Evolutionary conservation across 2,888 invertebrate species (phyloP).

Genomic region (Noctua janthina): DNA sequence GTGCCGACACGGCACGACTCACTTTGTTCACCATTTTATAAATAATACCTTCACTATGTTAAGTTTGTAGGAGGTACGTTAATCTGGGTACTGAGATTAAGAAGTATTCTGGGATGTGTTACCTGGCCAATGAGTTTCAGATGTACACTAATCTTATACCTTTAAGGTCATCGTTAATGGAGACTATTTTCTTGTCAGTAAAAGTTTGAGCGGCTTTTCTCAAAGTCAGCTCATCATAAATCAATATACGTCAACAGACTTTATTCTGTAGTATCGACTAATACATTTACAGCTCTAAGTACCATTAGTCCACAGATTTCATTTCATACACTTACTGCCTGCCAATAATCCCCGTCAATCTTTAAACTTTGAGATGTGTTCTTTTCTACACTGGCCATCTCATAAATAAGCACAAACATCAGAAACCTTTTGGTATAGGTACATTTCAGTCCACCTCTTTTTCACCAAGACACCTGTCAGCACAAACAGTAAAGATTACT

Average conservation of each 20-base stretch:
- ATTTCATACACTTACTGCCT: no score
- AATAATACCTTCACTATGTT: conserved; percentile 58
- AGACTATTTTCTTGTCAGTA: neutral
- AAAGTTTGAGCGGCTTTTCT: neutral
- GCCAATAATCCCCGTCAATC: neutral
- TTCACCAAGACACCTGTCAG: neutral
- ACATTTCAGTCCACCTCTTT: neutral
- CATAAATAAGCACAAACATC: neutral
- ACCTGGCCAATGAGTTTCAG: neutral
- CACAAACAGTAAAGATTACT: neutral
- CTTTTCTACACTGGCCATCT: neutral
- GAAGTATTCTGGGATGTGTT: conserved; percentile 11
- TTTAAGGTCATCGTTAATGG: no score
- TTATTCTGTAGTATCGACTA: neutral
- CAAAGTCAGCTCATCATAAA: neutral
- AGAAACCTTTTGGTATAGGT: neutral
- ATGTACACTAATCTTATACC: neutral
- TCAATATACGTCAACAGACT: neutral
- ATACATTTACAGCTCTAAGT: neutral
- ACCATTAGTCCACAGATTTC: no score
- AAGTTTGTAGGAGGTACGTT: conserved; percentile 30
- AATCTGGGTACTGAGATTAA: neutral
- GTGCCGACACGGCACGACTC: conserved; percentile 65
- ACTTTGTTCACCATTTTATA: conserved; percentile 62
- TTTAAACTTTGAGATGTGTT: neutral